Base-by-base conservation (phyloP, 2,113 vertebrate genomes). In the Sciurus niger region DNA sequence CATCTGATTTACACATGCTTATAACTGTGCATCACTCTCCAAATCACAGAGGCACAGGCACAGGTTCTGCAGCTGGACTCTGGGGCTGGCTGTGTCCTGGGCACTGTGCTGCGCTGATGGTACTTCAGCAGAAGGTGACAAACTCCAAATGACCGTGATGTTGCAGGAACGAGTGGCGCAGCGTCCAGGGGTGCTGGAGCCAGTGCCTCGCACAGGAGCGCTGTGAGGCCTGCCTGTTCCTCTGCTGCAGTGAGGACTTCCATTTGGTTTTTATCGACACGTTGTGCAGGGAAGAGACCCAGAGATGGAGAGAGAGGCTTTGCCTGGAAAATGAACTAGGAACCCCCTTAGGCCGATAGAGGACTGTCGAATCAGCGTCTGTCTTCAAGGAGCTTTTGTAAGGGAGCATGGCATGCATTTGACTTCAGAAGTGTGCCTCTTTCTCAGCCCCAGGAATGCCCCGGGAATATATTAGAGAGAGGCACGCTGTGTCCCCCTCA, bases 391-490 rank as follows among this genome's bases (percentile, higher is more conserved):
- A 77, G 32, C 51, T 25, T 43, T 32, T 72, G 67, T 82, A 77
- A 79, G 51, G 40, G 34, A 80, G 77, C 30, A 24, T n/a, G 48
- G 4, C 4, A 3, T 87, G 40, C 13, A 12, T 89, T 95, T 92
- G 18, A 78, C 32, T n/a, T 60, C 34, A 72, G 63, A 93, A 28
- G n/a, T 58, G 84, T 85, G 58, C 82, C 48, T 63, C 30, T 5
- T 67, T 63, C 87, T 94, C 30, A 80, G 55, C 43, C 37, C 86
- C 13, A 74, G 60, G 55, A 96, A 89, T 87, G 28, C n/a, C 32
- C 34, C 83, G 73, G 94, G 79, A 70, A 85, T 86, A 48, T 16
- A 79, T 63, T n/a, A 94, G n/a, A 90, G 37, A 70, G 11, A 72
- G n/a, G 68, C 32, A 18, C 40, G 60, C 76, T 72, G 25, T 84